Percentiles rank a stretch among this genome's conserved stretches.
Evolutionary conservation across 2,888 invertebrate species (phyloP).

Genomic region (Lagria hirta): DNA sequence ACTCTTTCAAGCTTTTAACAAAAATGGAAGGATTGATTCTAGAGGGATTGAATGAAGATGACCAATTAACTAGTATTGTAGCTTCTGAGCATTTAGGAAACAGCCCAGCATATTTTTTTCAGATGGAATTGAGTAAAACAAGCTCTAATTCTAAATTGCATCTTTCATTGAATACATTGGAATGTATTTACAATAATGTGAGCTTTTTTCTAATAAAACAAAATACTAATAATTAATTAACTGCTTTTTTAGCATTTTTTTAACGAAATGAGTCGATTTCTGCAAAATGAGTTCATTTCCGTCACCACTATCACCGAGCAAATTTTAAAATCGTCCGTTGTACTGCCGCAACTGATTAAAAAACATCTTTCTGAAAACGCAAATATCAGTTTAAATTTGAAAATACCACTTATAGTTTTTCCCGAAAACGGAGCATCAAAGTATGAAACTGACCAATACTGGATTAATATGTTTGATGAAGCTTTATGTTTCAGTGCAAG

Average conservation of each 20-base stretch:
- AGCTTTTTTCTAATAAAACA: conserved; percentile 22
- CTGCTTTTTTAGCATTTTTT: conserved; percentile 37
- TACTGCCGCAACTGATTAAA: no score
- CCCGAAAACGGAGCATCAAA: conserved; percentile 73
- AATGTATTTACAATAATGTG: conserved; percentile 78
- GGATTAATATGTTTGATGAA: neutral
- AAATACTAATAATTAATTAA: conserved; percentile 2
- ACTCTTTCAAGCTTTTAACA: conserved; percentile 38
- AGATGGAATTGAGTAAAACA: conserved; percentile 73
- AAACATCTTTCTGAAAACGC: no score
- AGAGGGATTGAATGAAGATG: conserved; percentile 70
- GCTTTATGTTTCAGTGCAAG: conserved; percentile 60
- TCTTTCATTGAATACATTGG: conserved; percentile 70
- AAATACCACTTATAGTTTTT: conserved; percentile 73
- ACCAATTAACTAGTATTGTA: conserved; percentile 68
- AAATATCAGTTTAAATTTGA: conserved; percentile 70
- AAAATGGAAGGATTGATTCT: conserved; percentile 73
- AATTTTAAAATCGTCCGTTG: no score
- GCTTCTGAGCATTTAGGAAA: conserved; percentile 63
- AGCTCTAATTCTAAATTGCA: conserved; percentile 65
- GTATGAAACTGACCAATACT: conserved; percentile 57
- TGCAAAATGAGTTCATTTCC: conserved; percentile 18
- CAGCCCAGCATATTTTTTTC: conserved; percentile 69
- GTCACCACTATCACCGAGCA: no score
- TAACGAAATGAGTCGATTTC: conserved; percentile 37